Evolutionary conservation across 2,888 invertebrate species (phyloP).

Genomic region (Brachylomia viminalis): DNA sequence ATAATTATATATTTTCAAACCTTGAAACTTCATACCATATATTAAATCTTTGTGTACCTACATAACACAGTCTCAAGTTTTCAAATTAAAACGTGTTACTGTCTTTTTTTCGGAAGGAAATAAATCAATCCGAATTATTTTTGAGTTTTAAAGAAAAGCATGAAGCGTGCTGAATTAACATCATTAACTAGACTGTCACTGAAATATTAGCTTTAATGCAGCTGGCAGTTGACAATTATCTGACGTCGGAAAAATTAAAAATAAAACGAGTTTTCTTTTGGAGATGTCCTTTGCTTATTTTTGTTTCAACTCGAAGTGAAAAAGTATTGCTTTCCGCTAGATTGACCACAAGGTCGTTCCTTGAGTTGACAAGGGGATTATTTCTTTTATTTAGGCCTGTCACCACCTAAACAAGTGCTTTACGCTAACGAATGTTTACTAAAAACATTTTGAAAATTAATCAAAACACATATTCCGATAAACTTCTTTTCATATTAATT

Average conservation of each 20-base stretch:
- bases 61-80: no score
- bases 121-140: slow-evolving; percentile 2
- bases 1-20: no score
- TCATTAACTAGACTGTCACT: slow-evolving; percentile 9
- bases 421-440: background rate
- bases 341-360: no score
- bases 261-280: background rate
- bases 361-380: slow-evolving; percentile 9
- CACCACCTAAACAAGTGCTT: background rate
- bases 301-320: slow-evolving; percentile 7
- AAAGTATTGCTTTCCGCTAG: slow-evolving; percentile 1
- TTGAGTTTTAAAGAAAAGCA: background rate
- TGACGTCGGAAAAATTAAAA: slow-evolving; percentile 13
- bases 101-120: background rate
- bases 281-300: background rate
- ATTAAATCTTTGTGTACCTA: no score
- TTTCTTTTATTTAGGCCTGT: background rate
- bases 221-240: slow-evolving; percentile 3
- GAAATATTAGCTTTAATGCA: slow-evolving; percentile 11
- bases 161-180: slow-evolving; percentile 12
- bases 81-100: no score
- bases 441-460: background rate
- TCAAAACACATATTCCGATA: background rate
- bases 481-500: background rate
- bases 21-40: no score